A percentile compares a stretch with the other conserved stretches of the same genome.
These are phyloP conservation scores for Limnothrissa miodon DNA, from an alignment of 2,113 vertebrate species.

Conservation along the genomic window DNA sequence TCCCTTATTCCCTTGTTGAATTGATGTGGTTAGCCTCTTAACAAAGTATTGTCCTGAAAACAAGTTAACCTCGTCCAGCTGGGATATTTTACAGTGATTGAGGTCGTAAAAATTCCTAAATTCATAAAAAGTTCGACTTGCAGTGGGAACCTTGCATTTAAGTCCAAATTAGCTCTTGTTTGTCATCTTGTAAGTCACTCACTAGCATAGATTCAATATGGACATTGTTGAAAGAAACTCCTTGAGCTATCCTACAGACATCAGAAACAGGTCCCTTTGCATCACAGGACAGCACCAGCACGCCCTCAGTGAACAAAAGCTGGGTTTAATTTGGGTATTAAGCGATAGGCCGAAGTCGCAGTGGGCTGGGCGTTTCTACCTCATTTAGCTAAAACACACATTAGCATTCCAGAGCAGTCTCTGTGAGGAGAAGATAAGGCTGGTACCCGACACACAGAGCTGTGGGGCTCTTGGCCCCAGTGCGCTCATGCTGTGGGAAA, in stretches of 20 bases:
- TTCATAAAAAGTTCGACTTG: too few species aligned
- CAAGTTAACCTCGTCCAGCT: too few species aligned
- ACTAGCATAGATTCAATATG: too few species aligned
- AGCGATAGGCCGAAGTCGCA: background rate
- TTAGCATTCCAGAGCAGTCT: background rate
- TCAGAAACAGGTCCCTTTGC: background rate
- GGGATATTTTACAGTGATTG: too few species aligned
- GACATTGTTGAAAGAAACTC: too few species aligned
- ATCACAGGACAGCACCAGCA: background rate
- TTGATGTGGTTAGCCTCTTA: too few species aligned
- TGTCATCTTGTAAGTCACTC: too few species aligned
- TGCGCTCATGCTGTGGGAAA: background rate
- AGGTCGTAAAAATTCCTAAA: too few species aligned
- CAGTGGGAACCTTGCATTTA: too few species aligned
- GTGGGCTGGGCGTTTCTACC: background rate
- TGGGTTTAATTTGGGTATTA: background rate
- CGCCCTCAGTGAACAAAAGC: background rate
- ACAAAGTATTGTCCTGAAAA: too few species aligned
- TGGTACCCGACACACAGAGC: background rate
- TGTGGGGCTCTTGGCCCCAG: background rate
- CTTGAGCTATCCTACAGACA: background rate
- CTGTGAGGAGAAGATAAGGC: background rate
- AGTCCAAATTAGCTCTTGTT: too few species aligned
- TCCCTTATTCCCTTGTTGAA: too few species aligned
- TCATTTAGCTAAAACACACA: constrained; percentile 8